Evolutionary conservation across 2,797 vertebrate species (phyloP), one percentile per base, ranked within the genome.

Genomic region (Anabas testudineus): DNA sequence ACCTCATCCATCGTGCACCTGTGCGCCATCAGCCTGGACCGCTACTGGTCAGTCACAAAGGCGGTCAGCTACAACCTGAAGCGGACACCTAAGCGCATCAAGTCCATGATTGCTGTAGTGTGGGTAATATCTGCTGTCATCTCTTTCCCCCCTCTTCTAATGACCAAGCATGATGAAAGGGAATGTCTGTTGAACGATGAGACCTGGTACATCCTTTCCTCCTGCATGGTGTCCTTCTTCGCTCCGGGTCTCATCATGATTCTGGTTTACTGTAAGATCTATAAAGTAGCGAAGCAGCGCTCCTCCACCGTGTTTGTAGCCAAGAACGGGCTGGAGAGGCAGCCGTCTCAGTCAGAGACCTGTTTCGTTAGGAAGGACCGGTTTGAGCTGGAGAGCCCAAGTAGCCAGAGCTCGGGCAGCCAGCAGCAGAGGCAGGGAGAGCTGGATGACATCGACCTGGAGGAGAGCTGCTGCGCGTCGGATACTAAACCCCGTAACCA

Each of bases 1-100:
- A 98, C 97, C 0, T 94, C 97, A 0, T 97, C 96, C 58, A 98
- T 97, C 22, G 95, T 95, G 59, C 97, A 97, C 84, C 93, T 98
- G 69, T 97, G 96, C 3, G 96, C 96, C 84, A 97, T 97, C 91
- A 97, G 96, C 76, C 91, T 97, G 36, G 96, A 98, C 88, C 93
- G 96, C 45, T 97, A 97, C 91, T 98, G 97, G 97, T 96, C 96
- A 0, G 92, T 97, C 45, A 97, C 96, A 0, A 94, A 96, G 48
- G 96, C 97, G 0, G 95, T 96, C 0, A 95, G 95, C 73, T 95
- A 96, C 86, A 97, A 97, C 87, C 86, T 96, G 72, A 96, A 95
- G 83, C 93, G 96, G 61, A 97, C 95, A 3, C 96, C 96, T 0
- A 80, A 90, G 51, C 91, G 94, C 65, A 95, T 97, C 59, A 97